phyloP scores from a whole-genome alignment of 2,888 invertebrate species.

The Brachyptera risi region DNA sequence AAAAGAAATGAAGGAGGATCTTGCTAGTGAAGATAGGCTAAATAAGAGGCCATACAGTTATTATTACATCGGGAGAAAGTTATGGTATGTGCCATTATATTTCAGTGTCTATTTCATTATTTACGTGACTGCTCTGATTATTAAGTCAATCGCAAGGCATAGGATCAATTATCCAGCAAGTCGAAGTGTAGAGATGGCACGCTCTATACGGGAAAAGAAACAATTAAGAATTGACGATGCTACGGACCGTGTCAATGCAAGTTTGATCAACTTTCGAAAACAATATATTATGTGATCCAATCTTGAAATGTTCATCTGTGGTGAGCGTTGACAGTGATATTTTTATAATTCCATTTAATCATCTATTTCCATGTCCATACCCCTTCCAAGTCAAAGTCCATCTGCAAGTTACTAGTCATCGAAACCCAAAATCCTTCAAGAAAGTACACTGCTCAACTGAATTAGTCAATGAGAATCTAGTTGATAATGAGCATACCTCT shows the following conservation, averaged over 20 bases:
- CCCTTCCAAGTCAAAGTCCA: too few relatives aligned
- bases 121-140: constrained; percentile 65
- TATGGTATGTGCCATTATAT: constrained; percentile 71
- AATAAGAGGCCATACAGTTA: constrained; percentile 57
- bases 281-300: constrained; percentile 20
- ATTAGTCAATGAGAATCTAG: too few relatives aligned
- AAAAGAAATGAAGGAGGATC: constrained; percentile 35
- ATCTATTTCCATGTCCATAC: too few relatives aligned
- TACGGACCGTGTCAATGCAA: constrained; percentile 37
- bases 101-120: constrained; percentile 63
- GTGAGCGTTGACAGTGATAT: neutral
- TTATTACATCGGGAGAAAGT: constrained; percentile 68
- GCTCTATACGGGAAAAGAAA: constrained; percentile 8
- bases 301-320: neutral
- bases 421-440: too few relatives aligned
- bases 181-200: neutral
- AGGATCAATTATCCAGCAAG: constrained; percentile 55
- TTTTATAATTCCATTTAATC: neutral
- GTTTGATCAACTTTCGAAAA: constrained; percentile 32
- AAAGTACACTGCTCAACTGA: too few relatives aligned
- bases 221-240: constrained; percentile 26
- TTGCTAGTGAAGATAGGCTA: constrained; percentile 29
- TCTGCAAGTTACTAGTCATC: too few relatives aligned
- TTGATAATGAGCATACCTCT: too few relatives aligned
- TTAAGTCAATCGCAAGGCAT: constrained; percentile 68